phyloP scores from a whole-genome alignment of 2,113 vertebrate genomes.

The Ciconia boyciana region DNA sequence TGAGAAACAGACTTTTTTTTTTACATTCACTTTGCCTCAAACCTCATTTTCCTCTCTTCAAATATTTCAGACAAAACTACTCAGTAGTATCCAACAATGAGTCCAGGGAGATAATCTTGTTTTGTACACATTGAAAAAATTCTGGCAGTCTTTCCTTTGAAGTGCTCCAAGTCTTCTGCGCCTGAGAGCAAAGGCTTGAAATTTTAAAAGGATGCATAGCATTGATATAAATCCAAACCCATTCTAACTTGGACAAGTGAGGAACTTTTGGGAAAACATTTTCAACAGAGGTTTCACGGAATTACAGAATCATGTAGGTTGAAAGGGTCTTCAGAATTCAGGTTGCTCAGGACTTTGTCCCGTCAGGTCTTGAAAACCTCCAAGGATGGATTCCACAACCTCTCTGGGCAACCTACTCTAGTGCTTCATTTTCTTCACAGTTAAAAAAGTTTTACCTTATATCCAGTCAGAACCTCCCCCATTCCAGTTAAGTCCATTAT shows the following conservation, averaged over 20 bases:
- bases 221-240: neutral
- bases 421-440: neutral
- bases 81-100: neutral
- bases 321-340: neutral
- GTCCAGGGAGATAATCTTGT: neutral
- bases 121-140: neutral
- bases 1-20: neutral
- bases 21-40: neutral
- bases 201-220: neutral
- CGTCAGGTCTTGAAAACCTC: neutral
- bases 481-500: neutral
- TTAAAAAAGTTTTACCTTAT: neutral
- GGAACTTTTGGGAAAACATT: neutral
- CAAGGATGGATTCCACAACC: neutral
- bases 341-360: neutral
- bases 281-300: neutral
- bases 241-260: neutral
- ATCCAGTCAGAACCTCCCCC: neutral
- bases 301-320: neutral
- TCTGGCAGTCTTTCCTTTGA: neutral
- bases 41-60: neutral
- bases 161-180: neutral
- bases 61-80: neutral
- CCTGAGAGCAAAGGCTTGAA: neutral
- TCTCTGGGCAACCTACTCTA: neutral